phyloP scores from a whole-genome alignment of 2,113 vertebrate species.

The Cynoglossus semilaevis region DNA sequence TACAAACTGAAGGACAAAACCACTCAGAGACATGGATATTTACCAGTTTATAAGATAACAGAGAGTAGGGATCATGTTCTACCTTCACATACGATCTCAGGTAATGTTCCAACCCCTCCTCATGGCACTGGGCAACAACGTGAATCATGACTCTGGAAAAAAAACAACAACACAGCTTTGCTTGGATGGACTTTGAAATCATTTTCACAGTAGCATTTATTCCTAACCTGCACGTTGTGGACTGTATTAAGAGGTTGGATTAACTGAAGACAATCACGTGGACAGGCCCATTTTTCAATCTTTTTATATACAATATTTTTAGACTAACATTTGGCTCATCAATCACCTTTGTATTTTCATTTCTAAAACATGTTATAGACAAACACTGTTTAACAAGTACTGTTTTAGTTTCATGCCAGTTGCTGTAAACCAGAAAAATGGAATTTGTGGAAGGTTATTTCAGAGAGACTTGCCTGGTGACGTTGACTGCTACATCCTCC shows the following conservation, averaged over 20 bases:
- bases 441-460: background rate
- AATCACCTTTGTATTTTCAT: too few relatives aligned
- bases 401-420: too few relatives aligned
- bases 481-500: constrained; percentile 96
- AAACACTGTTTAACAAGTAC: too few relatives aligned
- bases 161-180: background rate
- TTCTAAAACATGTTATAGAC: too few relatives aligned
- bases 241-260: too few relatives aligned
- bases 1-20: constrained; percentile 80
- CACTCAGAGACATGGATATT: background rate
- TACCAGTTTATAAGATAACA: background rate
- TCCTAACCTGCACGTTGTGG: too few relatives aligned
- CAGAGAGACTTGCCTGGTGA: constrained; percentile 82
- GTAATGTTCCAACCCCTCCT: constrained; percentile 94
- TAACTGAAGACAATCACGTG: too few relatives aligned
- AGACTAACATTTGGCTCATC: too few relatives aligned
- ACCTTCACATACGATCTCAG: constrained; percentile 98
- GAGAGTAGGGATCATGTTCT: constrained; percentile 1
- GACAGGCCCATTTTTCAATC: too few relatives aligned
- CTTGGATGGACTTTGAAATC: background rate
- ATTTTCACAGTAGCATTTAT: too few relatives aligned
- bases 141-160: constrained; percentile 92
- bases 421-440: too few relatives aligned
- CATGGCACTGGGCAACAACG: constrained; percentile 95
- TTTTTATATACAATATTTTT: too few relatives aligned